Conservation (phyloP, 2,888 invertebrate species). For the Mesorhabditis belari region DNA sequence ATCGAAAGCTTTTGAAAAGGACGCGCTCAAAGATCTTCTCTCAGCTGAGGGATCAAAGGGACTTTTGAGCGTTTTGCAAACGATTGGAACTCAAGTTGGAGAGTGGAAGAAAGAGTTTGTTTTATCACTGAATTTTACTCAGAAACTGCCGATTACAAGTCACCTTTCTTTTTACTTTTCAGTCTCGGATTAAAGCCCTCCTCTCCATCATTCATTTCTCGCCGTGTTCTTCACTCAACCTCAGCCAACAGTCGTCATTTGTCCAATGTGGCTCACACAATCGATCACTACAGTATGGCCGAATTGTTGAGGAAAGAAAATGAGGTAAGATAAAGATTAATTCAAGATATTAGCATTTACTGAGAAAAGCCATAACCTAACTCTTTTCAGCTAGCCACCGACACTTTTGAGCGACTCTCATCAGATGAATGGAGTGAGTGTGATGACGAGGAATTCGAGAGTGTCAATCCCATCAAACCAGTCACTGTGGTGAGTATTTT, state of each 20-base stretch:
- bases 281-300: neutral
- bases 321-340: neutral
- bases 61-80: neutral
- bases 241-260: neutral
- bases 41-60: neutral
- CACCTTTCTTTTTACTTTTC: too few species aligned
- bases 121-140: too few species aligned
- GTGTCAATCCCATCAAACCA: neutral
- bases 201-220: neutral
- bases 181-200: neutral
- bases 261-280: neutral
- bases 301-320: slow-evolving; percentile 5
- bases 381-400: neutral
- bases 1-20: neutral
- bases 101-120: too few species aligned
- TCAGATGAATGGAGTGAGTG: slow-evolving; percentile 9
- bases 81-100: neutral
- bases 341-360: too few species aligned
- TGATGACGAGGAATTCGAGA: slow-evolving; percentile 6
- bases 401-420: slow-evolving; percentile 25
- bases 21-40: neutral
- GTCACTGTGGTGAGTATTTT: neutral
- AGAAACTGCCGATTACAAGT: too few species aligned
- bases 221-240: neutral
- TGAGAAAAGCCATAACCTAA: neutral